Base-by-base conservation (phyloP, 2,888 invertebrate genomes). In the Melanostoma scalare region DNA sequence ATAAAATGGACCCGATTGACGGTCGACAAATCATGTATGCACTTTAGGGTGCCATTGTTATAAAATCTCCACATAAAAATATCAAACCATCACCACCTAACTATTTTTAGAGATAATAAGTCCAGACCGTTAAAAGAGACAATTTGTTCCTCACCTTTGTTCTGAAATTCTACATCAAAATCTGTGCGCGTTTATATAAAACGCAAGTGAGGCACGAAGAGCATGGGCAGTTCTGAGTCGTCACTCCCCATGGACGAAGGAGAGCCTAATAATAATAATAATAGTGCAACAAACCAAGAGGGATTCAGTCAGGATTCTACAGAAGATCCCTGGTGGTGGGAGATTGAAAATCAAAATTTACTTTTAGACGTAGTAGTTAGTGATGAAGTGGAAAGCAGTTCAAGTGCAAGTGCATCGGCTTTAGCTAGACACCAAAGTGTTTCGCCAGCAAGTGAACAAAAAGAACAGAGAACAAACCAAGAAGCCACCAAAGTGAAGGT, bases 311-410 rank as follows among this genome's bases (percentile, higher is more conserved):
- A 69, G 52, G 79, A 82, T 30, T 84, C 71, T 38, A 50, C n/a
- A 10, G 88, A 89, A 44, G 90, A 90, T 85, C 87, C 89, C 55
- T 90, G 90, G 89, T 90, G 90, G 90, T 88, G 88, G 86, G 87
- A 89, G 71, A 88, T 90, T 9, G 90, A 90, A 75, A 90, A 90
- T 77, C 88, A 89, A 73, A 89, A 90, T 86, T 85, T 90, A 73
- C 84, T 89, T 48, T 79, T 90, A 58, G 87, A 90, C 76, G 88
- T 89, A 61, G 86, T 74, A 46, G 86, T 86, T 30, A 76, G 52
- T 71, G 61, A 48, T 55, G 65, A 74, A 6, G 36, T 44, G 48
- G 48, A 58, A 9, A 65, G 20, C 50, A 52, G 31, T n/a, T 42
- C 79, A 5, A 67, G 80, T 72, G 76, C 79, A 10, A 85, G 85